Conservation (phyloP, 2,888 invertebrate species). For the Elegia similella region DNA sequence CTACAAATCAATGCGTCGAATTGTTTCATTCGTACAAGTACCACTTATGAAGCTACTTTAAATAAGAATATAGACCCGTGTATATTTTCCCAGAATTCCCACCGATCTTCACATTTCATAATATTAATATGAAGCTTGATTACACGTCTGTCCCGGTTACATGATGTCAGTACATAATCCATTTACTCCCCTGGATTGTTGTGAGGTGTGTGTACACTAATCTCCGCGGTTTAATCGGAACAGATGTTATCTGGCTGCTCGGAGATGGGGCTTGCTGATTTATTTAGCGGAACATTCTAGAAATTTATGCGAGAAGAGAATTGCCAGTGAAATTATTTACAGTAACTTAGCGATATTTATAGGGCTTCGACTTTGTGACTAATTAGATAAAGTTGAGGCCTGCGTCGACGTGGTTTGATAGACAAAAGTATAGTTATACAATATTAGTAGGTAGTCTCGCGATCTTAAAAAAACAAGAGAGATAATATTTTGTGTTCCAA, state of each 20-base stretch:
- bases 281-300: constrained; percentile 44
- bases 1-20: too few species aligned
- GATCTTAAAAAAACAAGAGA: not conserved
- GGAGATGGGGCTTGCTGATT: constrained; percentile 42
- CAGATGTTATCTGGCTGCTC: constrained; percentile 52
- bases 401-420: constrained; percentile 13
- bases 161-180: constrained; percentile 29
- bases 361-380: constrained; percentile 29
- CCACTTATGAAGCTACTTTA: too few species aligned
- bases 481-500: not conserved
- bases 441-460: not conserved
- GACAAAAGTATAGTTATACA: too few species aligned
- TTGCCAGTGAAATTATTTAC: constrained; percentile 27
- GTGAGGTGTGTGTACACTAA: constrained; percentile 42
- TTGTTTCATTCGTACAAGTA: too few species aligned
- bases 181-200: constrained; percentile 35
- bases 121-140: not conserved
- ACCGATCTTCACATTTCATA: not conserved
- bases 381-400: constrained; percentile 30
- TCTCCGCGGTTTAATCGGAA: constrained; percentile 48
- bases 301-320: constrained; percentile 37
- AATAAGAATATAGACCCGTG: too few species aligned
- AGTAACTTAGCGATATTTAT: constrained; percentile 27
- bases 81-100: too few species aligned
- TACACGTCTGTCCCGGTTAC: constrained; percentile 9